Base-by-base conservation (phyloP, 2,797 vertebrate genomes). In the Eospalax fontanierii region DNA sequence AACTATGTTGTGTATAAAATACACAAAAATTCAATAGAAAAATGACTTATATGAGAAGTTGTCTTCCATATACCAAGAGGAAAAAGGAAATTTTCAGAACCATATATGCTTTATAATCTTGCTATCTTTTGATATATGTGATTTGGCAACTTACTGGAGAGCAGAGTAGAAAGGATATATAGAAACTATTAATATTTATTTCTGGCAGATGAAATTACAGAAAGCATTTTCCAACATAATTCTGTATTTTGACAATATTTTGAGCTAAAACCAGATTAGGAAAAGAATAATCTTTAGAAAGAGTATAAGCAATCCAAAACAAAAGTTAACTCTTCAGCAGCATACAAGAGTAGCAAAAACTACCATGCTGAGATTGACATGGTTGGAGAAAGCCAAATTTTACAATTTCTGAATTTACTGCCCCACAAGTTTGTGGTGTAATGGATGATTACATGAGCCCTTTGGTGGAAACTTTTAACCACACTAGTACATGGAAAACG, bases 401-500 rank as follows among this genome's bases (percentile, higher is more conserved):
- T 71, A 70, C 12, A 40, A 50, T 95, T 91, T 87, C 76, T 91
- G 75, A 91, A 65, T 61, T 86, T 79, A 50, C 21, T 50, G 38
- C 79, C 87, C n/a, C 75, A 73, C 84, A 95, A 86, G 84, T 57
- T 89, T 93, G 81, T 94, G 80, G 85, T 89, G 95, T 93, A 87
- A 81, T 94, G 83, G 66, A 89, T 50, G 81, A 83, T 85, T 93
- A 90, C 30, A 57, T 89, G 91, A 96, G 92, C 97, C 80, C 63
- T 26, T 94, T 97, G 97, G 78, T 89, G 96, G 87, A 78, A 76
- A 94, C 86, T 96, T 98, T 97, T 98, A 97, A 96, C 96, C 88
- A 11, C 78, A 96, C 89, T 96, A 95, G 92, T 79, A 76, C 73
- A 89, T 89, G 97, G 97, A 98, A 98, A 98, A 98, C 94, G 89